Percentiles rank a stretch among this genome's conserved stretches.
phyloP scores from a whole-genome alignment of 1,140 invertebrate species.

The Thrips palmi region DNA sequence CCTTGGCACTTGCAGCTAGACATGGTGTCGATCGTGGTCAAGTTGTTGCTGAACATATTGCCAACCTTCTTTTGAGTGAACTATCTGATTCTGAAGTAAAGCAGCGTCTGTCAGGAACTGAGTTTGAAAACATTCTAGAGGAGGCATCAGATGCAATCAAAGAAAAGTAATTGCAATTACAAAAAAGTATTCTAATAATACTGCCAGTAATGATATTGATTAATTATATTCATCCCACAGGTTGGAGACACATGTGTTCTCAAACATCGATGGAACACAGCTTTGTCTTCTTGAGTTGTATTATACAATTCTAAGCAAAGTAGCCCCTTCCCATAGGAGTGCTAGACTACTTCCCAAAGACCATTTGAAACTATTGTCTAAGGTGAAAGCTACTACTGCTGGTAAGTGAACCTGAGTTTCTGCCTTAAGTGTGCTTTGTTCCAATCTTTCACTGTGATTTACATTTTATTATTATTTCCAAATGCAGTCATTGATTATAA shows the following conservation, averaged over 20 bases:
- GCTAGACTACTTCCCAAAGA: conserved; percentile 14
- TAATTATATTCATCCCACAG: conserved; percentile 8
- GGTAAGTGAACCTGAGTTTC: conserved; percentile 9
- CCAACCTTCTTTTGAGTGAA: conserved; percentile 10
- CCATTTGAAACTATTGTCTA: conserved; percentile 17
- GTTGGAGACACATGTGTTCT: conserved; percentile 12
- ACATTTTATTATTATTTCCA: neutral
- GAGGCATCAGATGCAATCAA: conserved; percentile 9
- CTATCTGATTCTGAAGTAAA: conserved; percentile 5
- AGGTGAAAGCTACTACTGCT: conserved; percentile 15
- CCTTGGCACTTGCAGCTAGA: conserved; percentile 12
- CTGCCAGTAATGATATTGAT: neutral
- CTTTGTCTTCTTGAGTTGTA: conserved; percentile 13
- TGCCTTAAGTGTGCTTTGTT: neutral
- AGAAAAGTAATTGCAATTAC: conserved; percentile 11
- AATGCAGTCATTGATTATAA: conserved; percentile 13
- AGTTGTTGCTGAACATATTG: conserved; percentile 13
- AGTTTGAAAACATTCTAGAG: conserved; percentile 10
- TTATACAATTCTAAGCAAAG: conserved; percentile 12
- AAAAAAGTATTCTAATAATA: neutral
- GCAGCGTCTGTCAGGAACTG: conserved; percentile 11
- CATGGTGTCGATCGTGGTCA: conserved; percentile 13
- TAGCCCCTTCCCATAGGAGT: conserved; percentile 10
- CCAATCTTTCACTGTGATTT: neutral
- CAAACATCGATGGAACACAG: conserved; percentile 13